Percentiles rank a stretch among this genome's conserved stretches.
Conservation (phyloP, 2,797 vertebrate genomes). For the Platyrinchus mystaceus region DNA sequence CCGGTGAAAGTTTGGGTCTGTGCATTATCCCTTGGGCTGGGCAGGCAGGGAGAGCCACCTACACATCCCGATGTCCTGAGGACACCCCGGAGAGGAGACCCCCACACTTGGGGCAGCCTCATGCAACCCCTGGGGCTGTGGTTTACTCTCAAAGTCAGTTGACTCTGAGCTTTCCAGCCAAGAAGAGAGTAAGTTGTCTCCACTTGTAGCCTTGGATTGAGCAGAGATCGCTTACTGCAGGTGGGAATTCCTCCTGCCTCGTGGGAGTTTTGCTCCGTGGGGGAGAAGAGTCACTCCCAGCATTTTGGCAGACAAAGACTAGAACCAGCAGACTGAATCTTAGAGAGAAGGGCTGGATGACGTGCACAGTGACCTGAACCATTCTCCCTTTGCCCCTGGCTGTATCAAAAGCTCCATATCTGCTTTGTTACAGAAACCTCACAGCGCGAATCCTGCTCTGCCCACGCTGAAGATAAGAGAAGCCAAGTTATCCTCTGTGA, state of each 20-base stretch:
- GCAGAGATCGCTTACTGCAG: not conserved
- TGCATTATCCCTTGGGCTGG: not conserved
- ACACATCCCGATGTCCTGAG: not conserved
- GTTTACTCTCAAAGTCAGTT: not conserved
- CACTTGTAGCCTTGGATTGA: not conserved
- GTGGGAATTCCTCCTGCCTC: not conserved
- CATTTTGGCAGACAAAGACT: not conserved
- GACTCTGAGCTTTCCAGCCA: not conserved
- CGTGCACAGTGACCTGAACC: accelerated
- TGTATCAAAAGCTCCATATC: accelerated
- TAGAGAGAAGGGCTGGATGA: not conserved
- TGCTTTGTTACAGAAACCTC: not conserved
- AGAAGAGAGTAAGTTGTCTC: not conserved
- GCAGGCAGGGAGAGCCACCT: not conserved
- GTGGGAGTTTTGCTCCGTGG: not conserved
- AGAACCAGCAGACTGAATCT: not conserved
- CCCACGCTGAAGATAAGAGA: not conserved
- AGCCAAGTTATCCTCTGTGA: not conserved
- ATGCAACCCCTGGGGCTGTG: not conserved
- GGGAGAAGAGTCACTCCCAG: not conserved
- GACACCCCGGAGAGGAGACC: not conserved
- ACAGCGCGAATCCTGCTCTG: not conserved
- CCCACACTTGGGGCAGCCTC: not conserved
- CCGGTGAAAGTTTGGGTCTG: too few relatives aligned
- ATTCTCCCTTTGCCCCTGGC: not conserved